phyloP scores from a whole-genome alignment of 2,888 invertebrate genomes.

The Scelioninae gen. 1 region DNA sequence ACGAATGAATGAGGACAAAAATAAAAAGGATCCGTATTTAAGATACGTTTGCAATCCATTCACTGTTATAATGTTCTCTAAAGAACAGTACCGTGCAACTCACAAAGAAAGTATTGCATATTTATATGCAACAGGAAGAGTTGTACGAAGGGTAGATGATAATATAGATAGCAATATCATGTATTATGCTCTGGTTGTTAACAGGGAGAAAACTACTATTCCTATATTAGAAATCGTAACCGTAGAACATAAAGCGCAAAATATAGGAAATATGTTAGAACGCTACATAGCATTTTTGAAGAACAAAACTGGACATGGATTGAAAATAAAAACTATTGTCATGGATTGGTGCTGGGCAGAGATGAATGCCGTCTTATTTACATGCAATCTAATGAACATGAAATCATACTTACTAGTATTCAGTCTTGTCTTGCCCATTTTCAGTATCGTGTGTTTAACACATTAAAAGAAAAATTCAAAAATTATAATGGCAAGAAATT shows the following conservation, averaged over 20 bases:
- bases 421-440: conserved; percentile 31
- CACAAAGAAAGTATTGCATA: conserved; percentile 3
- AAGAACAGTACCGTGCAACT: background rate
- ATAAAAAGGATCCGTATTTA: background rate
- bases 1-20: background rate
- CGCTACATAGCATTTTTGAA: conserved; percentile 15
- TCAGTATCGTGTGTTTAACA: conserved; percentile 17
- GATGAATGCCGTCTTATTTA: conserved; percentile 14
- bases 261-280: conserved; percentile 10
- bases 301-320: background rate
- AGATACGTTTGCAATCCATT: conserved; percentile 1
- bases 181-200: conserved; percentile 31
- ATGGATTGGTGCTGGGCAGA: conserved; percentile 49
- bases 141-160: background rate
- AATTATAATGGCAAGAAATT: conserved; percentile 1
- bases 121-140: conserved; percentile 14
- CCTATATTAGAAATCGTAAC: conserved; percentile 37
- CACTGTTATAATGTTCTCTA: background rate
- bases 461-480: conserved; percentile 2
- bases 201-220: conserved; percentile 9
- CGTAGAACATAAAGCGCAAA: conserved; percentile 8
- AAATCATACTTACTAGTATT: conserved; percentile 11
- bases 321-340: conserved; percentile 19
- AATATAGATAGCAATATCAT: conserved; percentile 1
- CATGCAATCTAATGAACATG: background rate